These are phyloP conservation scores for Pocota personata DNA, from an alignment of 2,888 invertebrate genomes.

Conservation along the genomic window DNA sequence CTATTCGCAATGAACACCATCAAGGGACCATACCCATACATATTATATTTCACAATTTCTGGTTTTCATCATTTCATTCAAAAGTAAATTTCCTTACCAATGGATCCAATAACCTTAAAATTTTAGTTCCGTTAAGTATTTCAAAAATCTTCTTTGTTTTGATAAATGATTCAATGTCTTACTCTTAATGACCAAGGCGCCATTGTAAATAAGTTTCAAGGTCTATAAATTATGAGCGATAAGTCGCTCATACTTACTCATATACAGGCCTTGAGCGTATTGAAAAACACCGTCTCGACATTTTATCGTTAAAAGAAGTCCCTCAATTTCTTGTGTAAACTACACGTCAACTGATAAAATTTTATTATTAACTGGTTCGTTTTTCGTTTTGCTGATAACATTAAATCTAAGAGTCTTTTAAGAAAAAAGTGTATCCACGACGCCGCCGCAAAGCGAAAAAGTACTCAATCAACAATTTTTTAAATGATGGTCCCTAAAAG, in stretches of 20 bases:
- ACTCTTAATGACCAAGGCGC: not conserved
- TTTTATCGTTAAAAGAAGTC: not conserved
- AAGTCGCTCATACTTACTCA: not conserved
- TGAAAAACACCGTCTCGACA: constrained; percentile 10
- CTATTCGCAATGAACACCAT: too few relatives aligned
- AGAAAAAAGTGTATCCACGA: not conserved
- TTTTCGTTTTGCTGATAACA: not conserved
- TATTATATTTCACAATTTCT: too few relatives aligned
- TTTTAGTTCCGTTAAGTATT: too few relatives aligned
- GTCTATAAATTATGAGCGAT: not conserved
- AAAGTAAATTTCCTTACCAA: too few relatives aligned
- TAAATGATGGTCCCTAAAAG: not conserved
- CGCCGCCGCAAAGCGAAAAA: not conserved
- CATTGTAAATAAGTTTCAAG: not conserved
- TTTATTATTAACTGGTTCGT: not conserved
- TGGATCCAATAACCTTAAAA: too few relatives aligned
- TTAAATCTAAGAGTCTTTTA: not conserved
- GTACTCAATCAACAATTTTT: not conserved
- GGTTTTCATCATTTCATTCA: too few relatives aligned
- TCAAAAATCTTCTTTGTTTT: not conserved
- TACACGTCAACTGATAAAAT: constrained; percentile 14
- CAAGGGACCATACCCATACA: too few relatives aligned
- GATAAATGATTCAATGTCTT: not conserved
- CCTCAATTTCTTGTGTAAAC: not conserved
- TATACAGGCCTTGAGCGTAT: not conserved